These are phyloP conservation scores for Perccottus glenii DNA, from an alignment of 2,113 vertebrate genomes.

Conservation along the genomic window DNA sequence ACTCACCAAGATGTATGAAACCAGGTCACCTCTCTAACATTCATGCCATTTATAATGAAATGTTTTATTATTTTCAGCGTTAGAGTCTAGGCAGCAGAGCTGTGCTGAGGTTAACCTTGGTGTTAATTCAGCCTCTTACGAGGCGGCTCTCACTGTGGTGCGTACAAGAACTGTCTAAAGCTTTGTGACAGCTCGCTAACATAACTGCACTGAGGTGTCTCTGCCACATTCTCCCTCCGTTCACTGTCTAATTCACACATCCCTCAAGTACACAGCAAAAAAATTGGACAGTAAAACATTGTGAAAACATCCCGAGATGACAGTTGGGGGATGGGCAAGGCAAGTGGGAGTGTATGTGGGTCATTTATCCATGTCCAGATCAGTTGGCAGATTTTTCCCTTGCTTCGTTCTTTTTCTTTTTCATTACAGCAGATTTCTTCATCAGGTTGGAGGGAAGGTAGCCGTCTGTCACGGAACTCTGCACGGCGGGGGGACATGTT, in stretches of 20 bases:
- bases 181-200: conserved; percentile 80
- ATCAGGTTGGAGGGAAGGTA: conserved; percentile 56
- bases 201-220: conserved; percentile 71
- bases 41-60: too few relatives aligned
- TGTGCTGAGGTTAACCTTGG: conserved; percentile 60
- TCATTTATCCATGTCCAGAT: conserved; percentile 62
- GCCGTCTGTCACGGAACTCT: conserved; percentile 83
- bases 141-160: conserved; percentile 28
- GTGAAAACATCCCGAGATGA: conserved; percentile 77
- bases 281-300: conserved; percentile 75
- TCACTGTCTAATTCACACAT: conserved; percentile 82
- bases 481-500: conserved; percentile 55
- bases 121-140: conserved; percentile 75
- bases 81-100: conserved; percentile 21
- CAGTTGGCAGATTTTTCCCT: conserved; percentile 45
- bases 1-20: too few relatives aligned
- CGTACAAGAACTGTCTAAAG: conserved; percentile 34
- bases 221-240: conserved; percentile 68
- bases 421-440: conserved; percentile 53
- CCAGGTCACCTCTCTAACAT: too few relatives aligned
- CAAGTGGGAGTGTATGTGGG: conserved; percentile 41
- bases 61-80: not conserved
- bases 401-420: conserved; percentile 4
- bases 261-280: conserved; percentile 60
- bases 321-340: conserved; percentile 38